Base-by-base conservation (phyloP, 1,140 invertebrate species). In the Oncopodura yosiiana region DNA sequence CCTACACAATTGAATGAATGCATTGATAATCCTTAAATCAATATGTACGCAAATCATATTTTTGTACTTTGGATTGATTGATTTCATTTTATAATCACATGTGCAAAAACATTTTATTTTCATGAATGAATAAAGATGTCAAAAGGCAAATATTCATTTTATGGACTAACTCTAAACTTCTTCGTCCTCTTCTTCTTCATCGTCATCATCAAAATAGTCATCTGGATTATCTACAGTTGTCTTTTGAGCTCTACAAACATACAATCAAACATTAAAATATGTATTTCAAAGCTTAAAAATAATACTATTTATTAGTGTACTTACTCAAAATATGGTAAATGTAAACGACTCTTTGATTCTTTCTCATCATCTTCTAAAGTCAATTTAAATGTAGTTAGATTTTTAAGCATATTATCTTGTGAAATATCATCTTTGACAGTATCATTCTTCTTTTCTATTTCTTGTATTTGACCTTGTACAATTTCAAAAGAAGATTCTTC, bases 241-340 rank as follows among this genome's bases (percentile, higher is more conserved):
- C 30, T 45, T 50, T 55, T 62, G 60, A 48, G 60, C 60, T 18
- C 60, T 62, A 32, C 8, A 48, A 42, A 1, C 9, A 36, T 18
- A 16, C 16, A 37, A 27, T 18, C 14, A 29, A 1, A 19, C 37
- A 44, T 34, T 16, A 2, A 53, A 23, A 43, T 21, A 27, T 45
- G 3, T n/a, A 27, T 43, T 6, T 45, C 8, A 29, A 6, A 38
- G 39, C 16, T 56, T 6, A 26, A 18, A 16, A 24, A 21, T 48
- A 12, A 29, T 29, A 30, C 9, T 8, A 23, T 44, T 41, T 46
- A 2, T 5, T 16, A 6, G 9, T 43, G 52, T 23, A 5, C 48
- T 48, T 58, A 63, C 61, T 60, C 57, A 37, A 60, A 63, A 44
- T 63, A 63, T 12, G 61, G 61, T 18, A 63, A 49, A 45, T 63